Evolutionary conservation across 2,888 invertebrate species (phyloP).

Genomic region (Lasioglossum pauxillum): DNA sequence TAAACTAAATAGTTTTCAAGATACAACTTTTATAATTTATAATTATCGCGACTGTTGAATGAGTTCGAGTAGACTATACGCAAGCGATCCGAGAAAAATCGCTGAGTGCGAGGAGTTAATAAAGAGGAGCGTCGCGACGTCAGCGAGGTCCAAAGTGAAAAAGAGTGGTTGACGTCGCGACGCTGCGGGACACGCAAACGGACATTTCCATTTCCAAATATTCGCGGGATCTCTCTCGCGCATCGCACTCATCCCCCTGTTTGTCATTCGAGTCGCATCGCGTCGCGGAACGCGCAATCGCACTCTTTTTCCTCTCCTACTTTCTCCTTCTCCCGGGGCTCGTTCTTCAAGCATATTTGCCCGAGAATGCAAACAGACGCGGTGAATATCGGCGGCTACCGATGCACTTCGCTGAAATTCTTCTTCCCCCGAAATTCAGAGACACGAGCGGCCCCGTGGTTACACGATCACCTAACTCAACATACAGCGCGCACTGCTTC

Average conservation of each 20-base stretch:
- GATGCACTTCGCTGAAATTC: slow-evolving; percentile 49
- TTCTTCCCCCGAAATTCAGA: slow-evolving; percentile 18
- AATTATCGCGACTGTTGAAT: no score
- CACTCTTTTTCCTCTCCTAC: background rate
- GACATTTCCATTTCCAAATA: slow-evolving; percentile 17
- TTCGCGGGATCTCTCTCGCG: slow-evolving; percentile 10
- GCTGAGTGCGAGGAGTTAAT: background rate
- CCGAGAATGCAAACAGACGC: slow-evolving; percentile 44
- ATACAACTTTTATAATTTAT: no score
- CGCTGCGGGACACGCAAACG: background rate
- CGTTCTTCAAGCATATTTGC: slow-evolving; percentile 60
- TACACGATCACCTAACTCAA: background rate
- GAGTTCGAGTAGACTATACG: no score
- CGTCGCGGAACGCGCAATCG: slow-evolving; percentile 48
- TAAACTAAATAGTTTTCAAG: no score
- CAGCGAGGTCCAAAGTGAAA: background rate
- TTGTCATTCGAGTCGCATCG: slow-evolving; percentile 47
- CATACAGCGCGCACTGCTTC: background rate
- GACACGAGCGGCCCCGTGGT: slow-evolving; percentile 2
- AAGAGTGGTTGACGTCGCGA: background rate
- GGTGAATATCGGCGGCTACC: slow-evolving; percentile 39
- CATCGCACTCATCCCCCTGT: slow-evolving; percentile 39
- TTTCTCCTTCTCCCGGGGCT: slow-evolving; percentile 31
- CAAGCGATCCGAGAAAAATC: background rate
- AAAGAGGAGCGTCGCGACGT: background rate